These are phyloP conservation scores for Orthonyx spaldingii DNA, from an alignment of 2,113 vertebrate genomes.

Conservation along the genomic window DNA sequence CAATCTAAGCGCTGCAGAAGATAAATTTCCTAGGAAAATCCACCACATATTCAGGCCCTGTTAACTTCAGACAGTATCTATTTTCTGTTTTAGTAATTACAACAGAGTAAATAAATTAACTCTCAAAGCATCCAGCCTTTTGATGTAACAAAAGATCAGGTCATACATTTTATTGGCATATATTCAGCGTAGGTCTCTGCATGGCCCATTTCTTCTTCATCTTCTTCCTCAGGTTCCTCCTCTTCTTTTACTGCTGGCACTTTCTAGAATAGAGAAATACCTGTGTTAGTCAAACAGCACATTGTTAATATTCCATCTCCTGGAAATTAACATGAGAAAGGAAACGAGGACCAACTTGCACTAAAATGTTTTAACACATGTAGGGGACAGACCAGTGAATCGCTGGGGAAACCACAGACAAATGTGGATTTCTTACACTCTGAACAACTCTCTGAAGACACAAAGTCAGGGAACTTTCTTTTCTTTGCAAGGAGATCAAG, in stretches of 20 bases:
- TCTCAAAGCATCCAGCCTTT: not conserved
- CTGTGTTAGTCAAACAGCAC: not conserved
- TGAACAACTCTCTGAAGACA: not conserved
- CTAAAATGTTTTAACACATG: not conserved
- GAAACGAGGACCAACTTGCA: not conserved
- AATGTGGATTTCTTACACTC: not conserved
- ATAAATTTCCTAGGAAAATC: not conserved
- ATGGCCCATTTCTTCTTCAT: slow-evolving; percentile 96
- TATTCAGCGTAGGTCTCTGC: slow-evolving; percentile 97
- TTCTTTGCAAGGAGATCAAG: not conserved
- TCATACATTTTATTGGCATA: slow-evolving; percentile 96
- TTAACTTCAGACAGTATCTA: not conserved
- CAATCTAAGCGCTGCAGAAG: not conserved
- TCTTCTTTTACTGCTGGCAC: slow-evolving; percentile 88
- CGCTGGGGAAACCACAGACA: not conserved
- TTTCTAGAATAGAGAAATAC: slow-evolving; percentile 75
- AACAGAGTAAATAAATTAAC: not conserved
- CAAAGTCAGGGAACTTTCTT: not conserved
- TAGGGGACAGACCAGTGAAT: not conserved
- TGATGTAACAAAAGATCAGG: not conserved
- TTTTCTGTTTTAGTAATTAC: not conserved
- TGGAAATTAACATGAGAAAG: not conserved
- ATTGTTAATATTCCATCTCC: not conserved
- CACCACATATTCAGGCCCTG: not conserved
- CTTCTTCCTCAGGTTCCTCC: slow-evolving; percentile 95